phyloP scores from a whole-genome alignment of 2,797 vertebrate species.

The Telmatherina bonti region DNA sequence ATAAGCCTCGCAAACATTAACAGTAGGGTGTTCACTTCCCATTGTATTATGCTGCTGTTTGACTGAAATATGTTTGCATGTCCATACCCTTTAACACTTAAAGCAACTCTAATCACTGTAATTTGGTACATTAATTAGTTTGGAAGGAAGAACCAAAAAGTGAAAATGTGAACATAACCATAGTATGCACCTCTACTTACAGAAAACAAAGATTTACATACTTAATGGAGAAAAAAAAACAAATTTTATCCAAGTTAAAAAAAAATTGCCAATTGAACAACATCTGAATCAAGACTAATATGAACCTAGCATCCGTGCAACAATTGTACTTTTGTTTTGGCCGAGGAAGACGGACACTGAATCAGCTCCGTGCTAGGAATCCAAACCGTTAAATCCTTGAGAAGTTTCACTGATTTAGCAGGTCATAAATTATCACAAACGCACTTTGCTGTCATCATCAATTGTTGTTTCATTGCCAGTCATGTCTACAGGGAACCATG shows the following conservation, averaged over 20 bases:
- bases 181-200: background rate
- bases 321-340: background rate
- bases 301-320: background rate
- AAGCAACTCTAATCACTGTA: too few species aligned
- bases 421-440: conserved; percentile 56
- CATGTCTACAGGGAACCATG: conserved; percentile 12
- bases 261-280: background rate
- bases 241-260: too few species aligned
- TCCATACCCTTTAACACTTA: too few species aligned
- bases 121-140: background rate
- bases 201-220: background rate
- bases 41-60: background rate
- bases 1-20: background rate
- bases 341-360: too few species aligned
- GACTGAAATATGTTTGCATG: too few species aligned
- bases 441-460: conserved; percentile 20
- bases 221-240: background rate
- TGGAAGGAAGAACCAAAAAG: background rate
- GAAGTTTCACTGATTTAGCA: conserved; percentile 40
- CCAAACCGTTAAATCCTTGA: conserved; percentile 15
- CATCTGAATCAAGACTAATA: background rate
- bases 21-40: background rate
- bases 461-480: conserved; percentile 25
- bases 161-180: too few species aligned
- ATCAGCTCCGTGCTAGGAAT: conserved; percentile 41